These are phyloP conservation scores for Etheostoma cragini DNA, from an alignment of 2,113 vertebrate species.

Conservation along the genomic window DNA sequence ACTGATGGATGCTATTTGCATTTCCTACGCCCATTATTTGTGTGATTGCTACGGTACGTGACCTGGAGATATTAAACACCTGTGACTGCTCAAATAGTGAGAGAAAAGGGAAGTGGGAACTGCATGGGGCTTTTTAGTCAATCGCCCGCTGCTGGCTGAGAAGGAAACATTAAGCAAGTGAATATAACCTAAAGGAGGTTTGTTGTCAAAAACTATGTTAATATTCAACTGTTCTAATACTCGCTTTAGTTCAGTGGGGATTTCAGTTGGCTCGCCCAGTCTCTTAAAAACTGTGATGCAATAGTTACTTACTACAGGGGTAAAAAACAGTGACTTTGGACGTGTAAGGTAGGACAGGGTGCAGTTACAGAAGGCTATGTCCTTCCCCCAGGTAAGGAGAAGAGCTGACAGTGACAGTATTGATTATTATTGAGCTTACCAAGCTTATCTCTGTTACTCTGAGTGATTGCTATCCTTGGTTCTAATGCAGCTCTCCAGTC, in stretches of 20 bases:
- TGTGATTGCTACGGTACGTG: not conserved
- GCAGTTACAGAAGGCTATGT: constrained; percentile 28
- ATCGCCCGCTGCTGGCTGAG: not conserved
- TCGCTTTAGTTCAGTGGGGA: not conserved
- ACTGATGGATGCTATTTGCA: constrained; percentile 46
- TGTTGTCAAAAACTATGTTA: not conserved
- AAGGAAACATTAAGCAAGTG: not conserved
- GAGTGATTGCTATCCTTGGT: constrained; percentile 24
- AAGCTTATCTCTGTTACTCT: constrained; percentile 9
- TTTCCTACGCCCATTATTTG: constrained; percentile 36
- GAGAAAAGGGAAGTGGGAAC: not conserved
- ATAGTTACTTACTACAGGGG: not conserved
- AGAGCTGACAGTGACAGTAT: constrained; percentile 52
- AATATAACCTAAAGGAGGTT: constrained; percentile 4
- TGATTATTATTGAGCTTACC: constrained; percentile 51
- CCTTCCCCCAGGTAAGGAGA: constrained; percentile 54
- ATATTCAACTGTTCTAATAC: not conserved
- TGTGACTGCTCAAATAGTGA: constrained; percentile 16
- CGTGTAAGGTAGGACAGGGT: constrained; percentile 36
- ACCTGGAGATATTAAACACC: constrained; percentile 11
- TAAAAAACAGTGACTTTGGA: constrained; percentile 8
- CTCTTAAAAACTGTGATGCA: not conserved
- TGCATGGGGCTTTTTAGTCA: not conserved
- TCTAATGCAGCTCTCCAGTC: constrained; percentile 12
- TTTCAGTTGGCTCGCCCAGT: not conserved